Evolutionary conservation across 2,888 invertebrate species (phyloP).

Genomic region (Lycophotia porphyrea): DNA sequence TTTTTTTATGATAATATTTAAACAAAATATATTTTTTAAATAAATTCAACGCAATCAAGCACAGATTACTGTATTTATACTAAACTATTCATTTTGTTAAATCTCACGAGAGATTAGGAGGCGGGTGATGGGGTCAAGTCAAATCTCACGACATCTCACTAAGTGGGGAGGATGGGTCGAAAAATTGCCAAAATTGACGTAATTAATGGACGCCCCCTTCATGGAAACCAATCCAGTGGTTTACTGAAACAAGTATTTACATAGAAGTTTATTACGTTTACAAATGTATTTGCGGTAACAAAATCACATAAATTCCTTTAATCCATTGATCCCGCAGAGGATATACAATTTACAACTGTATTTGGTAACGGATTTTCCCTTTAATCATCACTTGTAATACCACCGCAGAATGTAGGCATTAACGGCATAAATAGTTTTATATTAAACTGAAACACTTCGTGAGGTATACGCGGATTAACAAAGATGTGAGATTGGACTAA

Average conservation of each 20-base stretch:
- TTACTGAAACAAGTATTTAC: conserved; percentile 19
- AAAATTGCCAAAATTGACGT: too few species aligned
- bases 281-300: conserved; percentile 1
- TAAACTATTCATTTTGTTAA: too few species aligned
- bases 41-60: too few species aligned
- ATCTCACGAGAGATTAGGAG: too few species aligned
- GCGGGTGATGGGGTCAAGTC: too few species aligned
- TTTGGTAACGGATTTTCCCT: background rate
- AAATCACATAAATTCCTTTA: background rate
- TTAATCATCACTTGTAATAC: conserved; percentile 6
- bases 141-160: too few species aligned
- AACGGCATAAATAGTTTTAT: conserved; percentile 1
- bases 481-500: background rate
- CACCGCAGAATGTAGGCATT: background rate
- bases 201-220: too few species aligned
- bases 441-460: background rate
- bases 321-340: background rate
- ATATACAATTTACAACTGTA: conserved; percentile 5
- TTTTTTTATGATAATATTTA: too few species aligned
- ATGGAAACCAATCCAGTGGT: conserved; percentile 5
- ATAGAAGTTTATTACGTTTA: conserved; percentile 4
- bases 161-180: too few species aligned
- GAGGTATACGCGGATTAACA: background rate
- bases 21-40: too few species aligned
- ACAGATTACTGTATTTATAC: too few species aligned